Evolutionary conservation across 2,888 invertebrate genomes (phyloP).

Genomic region (Cheiracanthium punctorium): DNA sequence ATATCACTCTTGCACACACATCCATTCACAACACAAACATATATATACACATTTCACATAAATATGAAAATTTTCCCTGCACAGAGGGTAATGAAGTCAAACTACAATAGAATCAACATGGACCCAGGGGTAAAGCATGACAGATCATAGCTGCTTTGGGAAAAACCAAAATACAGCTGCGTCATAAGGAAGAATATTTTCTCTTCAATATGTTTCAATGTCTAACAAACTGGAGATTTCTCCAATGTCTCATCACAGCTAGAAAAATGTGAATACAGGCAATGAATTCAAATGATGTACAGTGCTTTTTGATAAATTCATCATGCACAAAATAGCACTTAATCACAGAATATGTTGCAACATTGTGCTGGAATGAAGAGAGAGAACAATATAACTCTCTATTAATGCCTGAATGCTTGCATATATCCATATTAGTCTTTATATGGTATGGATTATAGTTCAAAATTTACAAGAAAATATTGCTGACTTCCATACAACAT

Average conservation of each 20-base stretch:
- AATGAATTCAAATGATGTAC: slow-evolving; percentile 27
- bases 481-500: slow-evolving; percentile 28
- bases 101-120: slow-evolving; percentile 55
- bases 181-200: slow-evolving; percentile 31
- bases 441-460: neutral
- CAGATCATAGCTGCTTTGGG: slow-evolving; percentile 57
- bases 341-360: slow-evolving; percentile 63
- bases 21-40: slow-evolving; percentile 21
- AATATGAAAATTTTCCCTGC: slow-evolving; percentile 27
- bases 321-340: slow-evolving; percentile 45
- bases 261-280: slow-evolving; percentile 53
- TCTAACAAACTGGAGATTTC: slow-evolving; percentile 61
- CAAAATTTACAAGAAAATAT: slow-evolving; percentile 4
- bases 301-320: slow-evolving; percentile 25
- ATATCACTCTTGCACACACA: slow-evolving; percentile 2
- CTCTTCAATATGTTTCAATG: slow-evolving; percentile 36
- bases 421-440: neutral
- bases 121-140: slow-evolving; percentile 51
- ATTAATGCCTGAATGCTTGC: slow-evolving; percentile 20
- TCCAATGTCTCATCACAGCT: slow-evolving; percentile 66
- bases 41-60: slow-evolving; percentile 25
- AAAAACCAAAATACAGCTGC: slow-evolving; percentile 47
- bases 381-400: slow-evolving; percentile 18
- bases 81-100: slow-evolving; percentile 10
- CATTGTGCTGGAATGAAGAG: slow-evolving; percentile 59